phyloP scores from a whole-genome alignment of 2,113 vertebrate genomes.

The Epinephelus moara region DNA sequence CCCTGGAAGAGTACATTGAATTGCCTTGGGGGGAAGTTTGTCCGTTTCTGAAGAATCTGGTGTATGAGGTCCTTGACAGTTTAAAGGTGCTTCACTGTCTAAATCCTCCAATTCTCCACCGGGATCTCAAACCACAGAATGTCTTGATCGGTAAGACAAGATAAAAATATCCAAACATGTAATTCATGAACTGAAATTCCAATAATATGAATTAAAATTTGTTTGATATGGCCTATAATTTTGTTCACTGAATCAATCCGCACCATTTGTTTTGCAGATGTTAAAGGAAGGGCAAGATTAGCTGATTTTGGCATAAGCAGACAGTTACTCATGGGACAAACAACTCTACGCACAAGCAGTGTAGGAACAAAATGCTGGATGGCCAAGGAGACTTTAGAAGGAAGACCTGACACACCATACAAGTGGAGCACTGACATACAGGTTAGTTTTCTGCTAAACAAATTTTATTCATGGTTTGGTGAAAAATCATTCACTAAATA shows the following conservation, averaged over 20 bases:
- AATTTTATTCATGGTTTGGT: slow-evolving; percentile 3
- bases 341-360: slow-evolving; percentile 54
- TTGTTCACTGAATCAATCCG: too few species aligned
- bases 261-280: slow-evolving; percentile 51
- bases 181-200: background rate
- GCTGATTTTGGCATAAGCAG: slow-evolving; percentile 81
- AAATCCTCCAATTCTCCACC: slow-evolving; percentile 65
- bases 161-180: too few species aligned
- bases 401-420: slow-evolving; percentile 33
- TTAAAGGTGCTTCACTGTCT: slow-evolving; percentile 67
- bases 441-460: slow-evolving; percentile 35
- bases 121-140: slow-evolving; percentile 82
- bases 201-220: background rate
- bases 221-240: slow-evolving; percentile 60
- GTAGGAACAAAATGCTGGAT: slow-evolving; percentile 79
- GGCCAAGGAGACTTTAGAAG: slow-evolving; percentile 70
- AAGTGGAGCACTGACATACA: slow-evolving; percentile 78
- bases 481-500: fast-evolving
- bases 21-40: slow-evolving; percentile 18
- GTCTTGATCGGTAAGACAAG: slow-evolving; percentile 74
- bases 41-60: too few species aligned
- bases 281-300: slow-evolving; percentile 52
- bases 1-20: slow-evolving; percentile 72
- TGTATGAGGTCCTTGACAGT: slow-evolving; percentile 56
- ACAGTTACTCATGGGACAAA: slow-evolving; percentile 50